Conservation (phyloP, 2,797 vertebrate species). For the Phrynocephalus guinanensis region DNA sequence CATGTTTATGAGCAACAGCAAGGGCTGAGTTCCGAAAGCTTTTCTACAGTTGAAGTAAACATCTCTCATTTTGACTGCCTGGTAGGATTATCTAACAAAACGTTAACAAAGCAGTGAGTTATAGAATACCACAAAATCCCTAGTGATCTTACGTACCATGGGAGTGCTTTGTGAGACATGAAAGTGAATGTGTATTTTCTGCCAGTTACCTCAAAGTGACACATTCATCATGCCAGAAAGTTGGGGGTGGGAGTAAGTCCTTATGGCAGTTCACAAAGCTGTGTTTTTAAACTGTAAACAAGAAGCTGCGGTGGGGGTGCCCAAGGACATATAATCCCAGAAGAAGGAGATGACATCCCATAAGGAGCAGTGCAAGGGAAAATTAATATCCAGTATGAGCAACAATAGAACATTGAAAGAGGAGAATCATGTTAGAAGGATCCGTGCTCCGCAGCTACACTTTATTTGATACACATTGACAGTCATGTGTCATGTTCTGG, state of each 20-base stretch:
- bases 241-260: rapidly evolving
- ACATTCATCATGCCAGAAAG: background rate
- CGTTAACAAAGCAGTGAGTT: constrained; percentile 60
- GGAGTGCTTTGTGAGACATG: constrained; percentile 11
- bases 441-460: too few species aligned
- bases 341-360: background rate
- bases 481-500: too few species aligned
- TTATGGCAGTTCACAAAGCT: background rate
- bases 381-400: background rate
- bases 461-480: too few species aligned
- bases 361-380: background rate
- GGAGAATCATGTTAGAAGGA: background rate
- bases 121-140: constrained; percentile 18
- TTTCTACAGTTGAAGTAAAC: constrained; percentile 47
- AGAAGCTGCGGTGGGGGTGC: background rate
- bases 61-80: constrained; percentile 50
- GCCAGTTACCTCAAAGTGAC: constrained; percentile 38
- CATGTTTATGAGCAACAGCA: constrained; percentile 33
- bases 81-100: constrained; percentile 46
- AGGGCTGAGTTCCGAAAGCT: constrained; percentile 16
- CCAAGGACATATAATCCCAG: background rate
- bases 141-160: background rate
- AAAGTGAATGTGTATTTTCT: background rate
- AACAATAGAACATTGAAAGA: background rate
- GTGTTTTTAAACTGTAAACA: constrained; percentile 27